phyloP scores from a whole-genome alignment of 37 sponge, comb jelly and placozoan genomes.

The Halichondria panicea region DNA sequence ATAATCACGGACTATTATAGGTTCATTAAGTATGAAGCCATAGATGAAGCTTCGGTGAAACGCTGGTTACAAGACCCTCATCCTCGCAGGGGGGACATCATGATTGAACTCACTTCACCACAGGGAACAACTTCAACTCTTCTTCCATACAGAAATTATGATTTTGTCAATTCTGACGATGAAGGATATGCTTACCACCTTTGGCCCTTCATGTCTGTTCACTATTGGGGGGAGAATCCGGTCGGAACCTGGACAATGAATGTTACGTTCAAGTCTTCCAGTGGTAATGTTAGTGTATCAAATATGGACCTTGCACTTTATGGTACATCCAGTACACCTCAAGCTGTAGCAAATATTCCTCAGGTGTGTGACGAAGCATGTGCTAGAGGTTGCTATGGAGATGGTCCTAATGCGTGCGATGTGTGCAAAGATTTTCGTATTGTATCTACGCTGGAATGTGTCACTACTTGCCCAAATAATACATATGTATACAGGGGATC shows the following conservation, averaged over 20 bases:
- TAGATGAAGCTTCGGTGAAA: neutral
- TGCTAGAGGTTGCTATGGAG: too few relatives aligned
- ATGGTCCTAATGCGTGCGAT: too few relatives aligned
- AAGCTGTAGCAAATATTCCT: too few relatives aligned
- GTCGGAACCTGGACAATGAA: conserved; percentile 61
- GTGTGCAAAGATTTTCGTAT: too few relatives aligned
- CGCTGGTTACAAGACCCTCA: conserved; percentile 16
- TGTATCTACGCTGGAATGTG: too few relatives aligned
- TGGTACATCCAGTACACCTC: conserved; percentile 43
- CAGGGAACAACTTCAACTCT: conserved; percentile 72
- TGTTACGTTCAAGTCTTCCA: conserved; percentile 1
- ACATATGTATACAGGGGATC: too few relatives aligned
- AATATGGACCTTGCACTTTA: conserved; percentile 14
- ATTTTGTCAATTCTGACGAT: conserved; percentile 38
- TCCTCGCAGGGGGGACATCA: conserved; percentile 65
- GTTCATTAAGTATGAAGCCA: neutral
- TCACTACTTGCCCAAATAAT: too few relatives aligned
- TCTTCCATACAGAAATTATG: conserved; percentile 55
- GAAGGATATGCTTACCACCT: conserved; percentile 54
- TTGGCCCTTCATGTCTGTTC: conserved; percentile 85
- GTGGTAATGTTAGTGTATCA: conserved; percentile 24
- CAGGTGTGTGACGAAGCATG: too few relatives aligned
- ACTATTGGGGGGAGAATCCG: conserved; percentile 77
- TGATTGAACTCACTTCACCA: conserved; percentile 73
- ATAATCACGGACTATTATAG: neutral